A percentile compares a stretch with the other conserved stretches of the same genome.
These are phyloP conservation scores for Mormyrus proboscirostris DNA, from an alignment of 2,797 vertebrate species.

Conservation along the genomic window DNA sequence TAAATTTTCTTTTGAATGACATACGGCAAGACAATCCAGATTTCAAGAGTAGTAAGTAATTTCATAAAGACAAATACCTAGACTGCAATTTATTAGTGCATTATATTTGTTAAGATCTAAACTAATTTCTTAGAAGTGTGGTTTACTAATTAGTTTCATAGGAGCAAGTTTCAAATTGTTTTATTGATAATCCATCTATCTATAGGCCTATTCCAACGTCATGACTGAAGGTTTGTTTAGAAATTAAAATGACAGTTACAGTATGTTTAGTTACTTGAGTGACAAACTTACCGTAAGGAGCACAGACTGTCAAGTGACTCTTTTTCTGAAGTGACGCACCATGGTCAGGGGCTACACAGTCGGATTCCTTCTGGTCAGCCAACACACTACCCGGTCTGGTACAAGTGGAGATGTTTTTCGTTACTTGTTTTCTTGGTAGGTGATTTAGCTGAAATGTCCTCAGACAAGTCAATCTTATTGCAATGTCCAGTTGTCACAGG, in stretches of 20 bases:
- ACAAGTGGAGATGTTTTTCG: neutral
- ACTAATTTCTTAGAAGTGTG: neutral
- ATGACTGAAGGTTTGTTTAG: neutral
- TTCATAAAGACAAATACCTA: neutral
- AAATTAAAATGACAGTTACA: neutral
- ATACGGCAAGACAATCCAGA: neutral
- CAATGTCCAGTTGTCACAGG: neutral
- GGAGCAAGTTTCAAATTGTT: neutral
- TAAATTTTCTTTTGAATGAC: neutral
- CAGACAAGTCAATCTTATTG: neutral
- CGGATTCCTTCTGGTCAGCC: neutral
- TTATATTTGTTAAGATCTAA: neutral
- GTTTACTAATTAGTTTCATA: too few relatives aligned
- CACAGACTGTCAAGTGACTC: neutral
- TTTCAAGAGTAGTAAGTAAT: neutral
- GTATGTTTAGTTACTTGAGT: neutral
- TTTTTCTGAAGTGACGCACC: neutral
- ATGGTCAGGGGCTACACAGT: neutral
- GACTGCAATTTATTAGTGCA: neutral
- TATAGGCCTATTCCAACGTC: neutral
- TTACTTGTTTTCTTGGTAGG: neutral
- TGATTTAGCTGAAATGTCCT: neutral
- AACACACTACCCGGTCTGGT: neutral
- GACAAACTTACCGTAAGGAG: neutral
- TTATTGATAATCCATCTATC: neutral